Base-by-base conservation (phyloP, 2,888 invertebrate genomes). In the Exephanes ischioxanthus region DNA sequence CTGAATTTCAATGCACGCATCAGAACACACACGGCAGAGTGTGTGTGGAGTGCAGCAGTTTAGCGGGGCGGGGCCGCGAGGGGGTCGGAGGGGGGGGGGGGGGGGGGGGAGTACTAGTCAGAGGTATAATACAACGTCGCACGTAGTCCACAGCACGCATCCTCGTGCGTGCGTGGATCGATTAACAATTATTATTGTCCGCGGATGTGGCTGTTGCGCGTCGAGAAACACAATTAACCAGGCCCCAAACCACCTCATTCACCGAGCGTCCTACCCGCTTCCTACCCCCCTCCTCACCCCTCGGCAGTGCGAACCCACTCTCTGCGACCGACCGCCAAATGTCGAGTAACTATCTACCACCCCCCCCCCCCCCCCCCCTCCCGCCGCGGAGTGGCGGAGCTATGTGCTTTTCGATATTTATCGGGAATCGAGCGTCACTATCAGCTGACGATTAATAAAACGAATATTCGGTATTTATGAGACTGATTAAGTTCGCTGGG, bases 151-250 rank as follows among this genome's bases (percentile, higher is more conserved):
- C 71, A 61, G 82, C 71, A 78, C 75, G 63, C 77, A 80, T 83
- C 68, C 80, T 82, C 81, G 73, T 80, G 80, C 81, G 73, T 80
- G 80, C 88, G 86, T 88, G 87, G 86, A 89, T 89, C 89, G 88
- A 89, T 90, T 88, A 89, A 88, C 88, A 89, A 89, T 87, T 87
- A 89, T 90, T 88, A 88, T 87, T 89, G 86, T 87, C 86, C 84
- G 86, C 87, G 86, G 86, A 88, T 88, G 87, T 88, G 87, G 87
- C 87, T 87, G 88, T 85, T 88, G 84, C 86, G 82, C 86, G 83
- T 86, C 83, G 87, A 85, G 86, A 87, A 88, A 87, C 86, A 84
- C 87, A 87, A 88, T 88, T 88, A 87, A 87, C 85, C 83, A 83
- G 61, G 45, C 79, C 76, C 83, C 80, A 83, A 85, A 85, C 82